Evolutionary conservation across 2,113 vertebrate genomes (phyloP), one percentile per base, ranked within the genome.

Genomic region (Chaetodon auriga): DNA sequence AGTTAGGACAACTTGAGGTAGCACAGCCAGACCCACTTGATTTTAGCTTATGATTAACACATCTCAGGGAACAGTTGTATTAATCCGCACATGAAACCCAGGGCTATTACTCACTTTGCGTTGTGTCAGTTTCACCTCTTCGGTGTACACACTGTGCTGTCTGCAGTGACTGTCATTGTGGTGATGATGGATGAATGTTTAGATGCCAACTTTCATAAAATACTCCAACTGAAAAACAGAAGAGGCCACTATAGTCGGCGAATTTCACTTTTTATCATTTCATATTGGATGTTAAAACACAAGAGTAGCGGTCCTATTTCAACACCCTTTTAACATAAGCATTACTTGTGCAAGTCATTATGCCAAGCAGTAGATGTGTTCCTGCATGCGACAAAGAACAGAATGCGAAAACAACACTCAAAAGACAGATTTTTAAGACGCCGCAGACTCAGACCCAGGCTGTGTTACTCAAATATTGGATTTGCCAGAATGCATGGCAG

Each of bases 381-480:
- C 7, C 12, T 36, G 16, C 64, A 53, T 57, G 46, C 61, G 19
- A 65, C 49, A 73, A 73, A 81, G 51, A 65, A 11, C 45, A 51
- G 60, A 49, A 57, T 15, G 38, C 15, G 54, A 58, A 81, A 75
- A 55, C 43, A 69, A 78, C 18, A 3, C n/a, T 49, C 48, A 21
- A 45, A 49, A 16, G 6, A 13, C 10, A 75, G 51, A 75, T 62
- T 77, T 63, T 36, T 62, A 57, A 71, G 53, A 72, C n/a, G 18
- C 68, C 65, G 73, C 46, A 41, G 25, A 60, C 73, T 74, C 53
- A 38, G 58, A 54, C 55, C 23, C 35, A 46, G 48, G 19, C 81
- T 30, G 25, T 70, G 75, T 85, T 85, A 65, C 65, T 57, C 23
- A 15, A 76, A 84, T 89, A 88, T 86, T 89, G 84, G 81, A 85